These are phyloP conservation scores for Scaeva pyrastri DNA, from an alignment of 2,888 invertebrate species.

Conservation along the genomic window DNA sequence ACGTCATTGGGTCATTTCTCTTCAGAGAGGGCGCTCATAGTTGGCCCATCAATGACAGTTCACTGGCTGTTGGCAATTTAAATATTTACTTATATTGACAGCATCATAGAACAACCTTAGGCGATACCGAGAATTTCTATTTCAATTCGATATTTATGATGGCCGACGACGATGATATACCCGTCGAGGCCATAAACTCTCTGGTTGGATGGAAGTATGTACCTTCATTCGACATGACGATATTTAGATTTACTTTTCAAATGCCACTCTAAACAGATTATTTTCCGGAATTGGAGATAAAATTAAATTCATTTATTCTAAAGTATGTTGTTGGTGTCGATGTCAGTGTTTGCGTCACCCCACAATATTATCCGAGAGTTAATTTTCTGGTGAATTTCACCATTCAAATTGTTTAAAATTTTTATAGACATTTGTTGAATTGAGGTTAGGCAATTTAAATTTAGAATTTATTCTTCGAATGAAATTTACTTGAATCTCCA, in stretches of 20 bases:
- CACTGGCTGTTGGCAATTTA: slow-evolving; percentile 32
- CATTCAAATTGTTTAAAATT: neutral
- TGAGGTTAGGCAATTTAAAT: too few species aligned
- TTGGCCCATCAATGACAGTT: neutral
- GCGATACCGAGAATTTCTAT: neutral
- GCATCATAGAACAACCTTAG: neutral
- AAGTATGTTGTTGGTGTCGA: slow-evolving; percentile 20
- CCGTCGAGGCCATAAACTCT: neutral
- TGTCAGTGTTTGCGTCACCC: neutral
- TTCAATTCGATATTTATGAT: too few species aligned
- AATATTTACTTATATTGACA: slow-evolving; percentile 42
- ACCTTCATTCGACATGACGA: neutral
- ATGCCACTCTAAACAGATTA: slow-evolving; percentile 36
- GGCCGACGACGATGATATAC: too few species aligned
- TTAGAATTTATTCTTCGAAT: too few species aligned
- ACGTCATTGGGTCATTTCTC: slow-evolving; percentile 13
- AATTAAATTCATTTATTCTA: slow-evolving; percentile 34
- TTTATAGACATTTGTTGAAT: too few species aligned
- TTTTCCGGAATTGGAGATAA: slow-evolving; percentile 40
- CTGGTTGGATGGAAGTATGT: neutral
- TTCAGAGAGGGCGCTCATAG: neutral
- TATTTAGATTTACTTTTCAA: slow-evolving; percentile 17
- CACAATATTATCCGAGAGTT: neutral
- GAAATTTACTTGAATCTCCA: too few species aligned
- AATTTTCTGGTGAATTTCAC: slow-evolving; percentile 2